phyloP scores from a whole-genome alignment of 2,113 vertebrate species.

The Calidris pygmaea region DNA sequence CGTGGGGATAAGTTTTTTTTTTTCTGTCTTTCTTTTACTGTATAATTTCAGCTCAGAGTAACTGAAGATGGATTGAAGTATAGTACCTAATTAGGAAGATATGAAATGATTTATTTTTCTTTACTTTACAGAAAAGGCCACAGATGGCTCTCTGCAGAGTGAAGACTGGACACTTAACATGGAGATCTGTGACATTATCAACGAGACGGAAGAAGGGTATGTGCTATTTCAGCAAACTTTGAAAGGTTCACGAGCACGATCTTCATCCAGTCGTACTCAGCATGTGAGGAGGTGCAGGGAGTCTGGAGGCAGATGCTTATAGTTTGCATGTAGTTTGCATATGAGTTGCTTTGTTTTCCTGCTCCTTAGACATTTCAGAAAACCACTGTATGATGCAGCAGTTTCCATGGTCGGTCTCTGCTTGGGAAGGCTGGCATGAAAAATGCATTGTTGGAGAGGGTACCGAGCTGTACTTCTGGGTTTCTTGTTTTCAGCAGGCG shows the following conservation, averaged over 20 bases:
- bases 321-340: neutral
- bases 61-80: neutral
- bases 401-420: neutral
- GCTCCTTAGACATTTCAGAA: neutral
- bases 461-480: neutral
- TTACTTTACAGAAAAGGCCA: slow-evolving; percentile 88
- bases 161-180: slow-evolving; percentile 99
- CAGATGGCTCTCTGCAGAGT: slow-evolving; percentile 94
- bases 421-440: neutral
- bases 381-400: neutral
- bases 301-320: neutral
- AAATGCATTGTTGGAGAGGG: neutral
- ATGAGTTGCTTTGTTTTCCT: neutral
- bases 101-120: slow-evolving; percentile 51
- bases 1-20: neutral
- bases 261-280: neutral
- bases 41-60: neutral
- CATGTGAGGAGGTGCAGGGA: neutral
- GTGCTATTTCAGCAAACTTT: slow-evolving; percentile 23
- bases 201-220: slow-evolving; percentile 98
- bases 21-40: neutral
- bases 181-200: slow-evolving; percentile 99
- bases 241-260: neutral
- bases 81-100: neutral
- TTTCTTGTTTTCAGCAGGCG: neutral